These are phyloP conservation scores for Hippoglossus hippoglossus DNA, from an alignment of 2,797 vertebrate species.

Conservation along the genomic window DNA sequence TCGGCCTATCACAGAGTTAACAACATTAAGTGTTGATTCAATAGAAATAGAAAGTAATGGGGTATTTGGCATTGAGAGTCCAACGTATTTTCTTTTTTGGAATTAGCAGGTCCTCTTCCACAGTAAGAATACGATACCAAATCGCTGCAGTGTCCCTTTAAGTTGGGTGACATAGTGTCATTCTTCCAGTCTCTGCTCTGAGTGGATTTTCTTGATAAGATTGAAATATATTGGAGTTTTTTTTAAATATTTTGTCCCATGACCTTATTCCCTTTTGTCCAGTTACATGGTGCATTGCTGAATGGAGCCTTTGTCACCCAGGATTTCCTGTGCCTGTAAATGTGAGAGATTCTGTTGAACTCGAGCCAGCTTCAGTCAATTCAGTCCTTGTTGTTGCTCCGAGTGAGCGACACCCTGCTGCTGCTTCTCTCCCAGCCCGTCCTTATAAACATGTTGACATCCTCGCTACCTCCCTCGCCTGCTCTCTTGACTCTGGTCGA, in stretches of 20 bases:
- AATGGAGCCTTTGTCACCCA: constrained; percentile 32
- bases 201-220: constrained; percentile 49
- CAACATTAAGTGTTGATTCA: background rate
- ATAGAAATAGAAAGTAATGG: too few relatives aligned
- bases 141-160: constrained; percentile 13
- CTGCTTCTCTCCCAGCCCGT: constrained; percentile 8
- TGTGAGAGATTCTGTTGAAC: constrained; percentile 7
- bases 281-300: constrained; percentile 21
- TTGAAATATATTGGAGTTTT: constrained; percentile 11
- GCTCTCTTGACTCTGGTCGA: constrained; percentile 17
- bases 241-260: background rate
- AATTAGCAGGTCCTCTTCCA: background rate
- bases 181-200: constrained; percentile 1
- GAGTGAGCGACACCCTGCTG: background rate
- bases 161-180: background rate
- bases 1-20: too few relatives aligned
- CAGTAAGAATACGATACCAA: background rate
- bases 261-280: too few relatives aligned
- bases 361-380: constrained; percentile 13
- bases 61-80: too few relatives aligned
- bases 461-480: constrained; percentile 20
- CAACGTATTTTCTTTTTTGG: background rate
- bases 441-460: background rate
- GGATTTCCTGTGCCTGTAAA: constrained; percentile 34
- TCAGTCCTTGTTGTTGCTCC: constrained; percentile 6